A percentile compares a stretch with the other conserved stretches of the same genome.
Evolutionary conservation across 2,888 invertebrate species (phyloP).

Genomic region (Drosophila fulvimacula): DNA sequence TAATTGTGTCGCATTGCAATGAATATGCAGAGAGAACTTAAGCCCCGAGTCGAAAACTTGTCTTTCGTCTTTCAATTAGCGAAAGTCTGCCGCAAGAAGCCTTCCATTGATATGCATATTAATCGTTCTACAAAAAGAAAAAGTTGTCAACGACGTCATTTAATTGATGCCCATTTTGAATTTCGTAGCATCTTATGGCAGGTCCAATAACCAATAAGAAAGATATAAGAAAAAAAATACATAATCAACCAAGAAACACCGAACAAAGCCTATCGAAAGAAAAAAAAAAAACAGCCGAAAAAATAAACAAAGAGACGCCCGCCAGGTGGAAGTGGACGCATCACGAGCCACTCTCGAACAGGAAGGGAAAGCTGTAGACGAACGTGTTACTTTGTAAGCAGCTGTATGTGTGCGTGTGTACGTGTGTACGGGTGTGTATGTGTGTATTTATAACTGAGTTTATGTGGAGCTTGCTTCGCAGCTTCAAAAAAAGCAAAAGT

Average conservation of each 20-base stretch:
- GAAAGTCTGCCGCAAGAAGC: constrained; percentile 64
- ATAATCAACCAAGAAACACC: constrained; percentile 35
- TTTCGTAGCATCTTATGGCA: constrained; percentile 49
- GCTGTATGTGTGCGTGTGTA: constrained; percentile 12
- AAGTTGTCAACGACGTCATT: constrained; percentile 61
- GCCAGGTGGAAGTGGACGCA: constrained; percentile 50
- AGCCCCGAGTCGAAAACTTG: constrained; percentile 34
- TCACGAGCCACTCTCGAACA: constrained; percentile 66
- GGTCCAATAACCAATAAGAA: constrained; percentile 44
- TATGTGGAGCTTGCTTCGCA: constrained; percentile 70
- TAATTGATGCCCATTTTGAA: constrained; percentile 68
- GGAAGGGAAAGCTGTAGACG: constrained; percentile 82
- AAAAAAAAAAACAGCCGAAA: constrained; percentile 29
- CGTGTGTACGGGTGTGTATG: constrained; percentile 19
- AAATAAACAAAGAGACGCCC: constrained; percentile 26
- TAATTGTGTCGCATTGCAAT: constrained; percentile 77
- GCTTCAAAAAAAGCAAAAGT: constrained; percentile 83
- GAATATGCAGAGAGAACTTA: constrained; percentile 54
- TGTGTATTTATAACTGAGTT: constrained; percentile 20
- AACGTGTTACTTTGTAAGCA: constrained; percentile 53
- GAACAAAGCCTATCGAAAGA: constrained; percentile 62
- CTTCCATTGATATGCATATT: constrained; percentile 61
- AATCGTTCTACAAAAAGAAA: constrained; percentile 71
- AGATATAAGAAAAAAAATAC: too few relatives aligned
- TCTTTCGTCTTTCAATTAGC: constrained; percentile 69